Evolutionary conservation across 2,113 vertebrate species (phyloP), one percentile per base, ranked within the genome.

Genomic region (Sylvicapra grimmia): DNA sequence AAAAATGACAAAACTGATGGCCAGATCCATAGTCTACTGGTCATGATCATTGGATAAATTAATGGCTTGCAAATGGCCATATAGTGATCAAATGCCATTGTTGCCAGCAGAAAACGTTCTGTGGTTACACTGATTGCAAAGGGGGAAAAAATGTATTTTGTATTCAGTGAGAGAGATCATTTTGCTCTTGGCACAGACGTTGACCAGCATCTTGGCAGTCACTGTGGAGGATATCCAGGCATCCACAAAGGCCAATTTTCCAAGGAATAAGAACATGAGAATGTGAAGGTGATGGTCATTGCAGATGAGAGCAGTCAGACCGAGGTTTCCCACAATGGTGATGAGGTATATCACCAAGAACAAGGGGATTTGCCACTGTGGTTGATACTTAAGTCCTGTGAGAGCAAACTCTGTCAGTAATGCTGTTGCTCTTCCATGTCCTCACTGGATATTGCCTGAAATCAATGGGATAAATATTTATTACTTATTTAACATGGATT

Each of bases 121-220:
- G 63, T 18, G 63, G 1, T n/a, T 65, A 65, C 31, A 65, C 31
- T 65, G 31, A 33, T 2, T 18, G 7, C 31, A 8, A 33, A 33
- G 1, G 14, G 61, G 6, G 5, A 29, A 8, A 6, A 16, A 18
- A 33, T 8, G 1, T 65, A n/a, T 9, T 1, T 65, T 65, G 31
- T 7, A 33, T 65, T 65, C 63, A n/a, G 63, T 65, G 31, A 18
- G 15, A 65, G 15, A 65, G 63, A 18, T n/a, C 15, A 65, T 18
- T 65, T 65, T n/a, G 7, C 4, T 65, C 63, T 65, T 18, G 63
- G 15, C 7, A 65, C 31, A 18, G 31, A 65, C 2, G 63, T 65
- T n/a, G 63, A 65, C 31, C 31, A n/a, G 15, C 63, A n/a, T 65
- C 15, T 65, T 65, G 8, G 16, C 4, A n/a, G 8, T 65, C 15